Evolutionary conservation across 2,888 invertebrate genomes (phyloP), one percentile per base, ranked within the genome.

Genomic region (Leptopilina drosophilae): DNA sequence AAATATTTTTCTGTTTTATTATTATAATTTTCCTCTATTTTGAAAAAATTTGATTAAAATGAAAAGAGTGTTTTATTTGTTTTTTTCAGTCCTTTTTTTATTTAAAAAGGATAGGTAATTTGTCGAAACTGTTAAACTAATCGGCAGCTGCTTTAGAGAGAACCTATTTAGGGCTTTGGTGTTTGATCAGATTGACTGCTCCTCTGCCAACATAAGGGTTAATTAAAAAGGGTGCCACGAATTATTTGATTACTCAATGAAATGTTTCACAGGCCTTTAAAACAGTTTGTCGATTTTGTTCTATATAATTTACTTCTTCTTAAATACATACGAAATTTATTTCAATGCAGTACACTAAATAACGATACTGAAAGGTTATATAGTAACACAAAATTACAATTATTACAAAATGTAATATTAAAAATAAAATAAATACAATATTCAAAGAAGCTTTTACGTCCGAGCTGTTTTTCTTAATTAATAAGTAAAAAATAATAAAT

Each of bases 171-270:
- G 75, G 77, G 78, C 76, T 81, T 80, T 76, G 65, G 75, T 85
- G 85, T 88, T 88, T 87, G 89, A 88, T 87, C 88, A 85, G 87
- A 88, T 88, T 85, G 85, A 86, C 87, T 86, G 81, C 79, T 78
- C 80, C 26, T 67, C 42, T 78, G 76, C 40, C 81, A 77, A 80
- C 81, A 79, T 83, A 82, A 84, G 85, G 88, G 88, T 89, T 88
- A 87, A 87, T 88, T 87, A 88, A 88, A 90, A 88, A 87, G 86
- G 89, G 89, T 87, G 84, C 84, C 81, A 83, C 82, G 82, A 81
- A 82, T 86, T 84, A 90, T 90, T 90, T 86, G 85, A 88, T 89
- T 88, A 87, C 79, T 77, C 73, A 46, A 62, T 56, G 66, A 49
- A 46, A 65, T 26, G 62, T 20, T 62, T 62, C 77, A 46, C 53